Conservation (phyloP, 2,888 invertebrate species). For the Leptinotarsa rubiginosa region DNA sequence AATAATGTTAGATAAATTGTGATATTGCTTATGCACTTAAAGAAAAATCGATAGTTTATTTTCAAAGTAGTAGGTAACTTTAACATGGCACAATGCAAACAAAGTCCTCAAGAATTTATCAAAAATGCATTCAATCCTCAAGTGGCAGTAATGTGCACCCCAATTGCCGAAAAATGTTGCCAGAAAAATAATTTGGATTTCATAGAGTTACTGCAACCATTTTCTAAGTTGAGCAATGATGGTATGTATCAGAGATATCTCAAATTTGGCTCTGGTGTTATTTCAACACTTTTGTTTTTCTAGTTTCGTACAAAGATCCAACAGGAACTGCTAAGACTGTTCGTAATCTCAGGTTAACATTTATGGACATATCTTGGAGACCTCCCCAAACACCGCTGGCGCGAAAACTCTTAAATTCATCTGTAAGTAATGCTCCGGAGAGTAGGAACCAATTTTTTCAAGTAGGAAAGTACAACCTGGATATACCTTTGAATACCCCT, state of each 20-base stretch:
- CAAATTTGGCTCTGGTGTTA: constrained; percentile 2
- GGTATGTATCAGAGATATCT: constrained; percentile 66
- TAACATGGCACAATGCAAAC: constrained; percentile 73
- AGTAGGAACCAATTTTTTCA: constrained; percentile 53
- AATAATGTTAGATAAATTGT: constrained; percentile 23
- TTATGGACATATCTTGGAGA: constrained; percentile 84
- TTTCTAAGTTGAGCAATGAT: constrained; percentile 81
- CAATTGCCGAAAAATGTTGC: constrained; percentile 85
- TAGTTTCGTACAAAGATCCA: constrained; percentile 88
- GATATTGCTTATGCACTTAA: neutral
- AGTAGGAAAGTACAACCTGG: constrained; percentile 70
- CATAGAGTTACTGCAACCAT: constrained; percentile 91
- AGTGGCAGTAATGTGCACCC: constrained; percentile 86
- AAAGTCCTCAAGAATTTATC: constrained; percentile 86
- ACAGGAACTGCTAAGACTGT: constrained; percentile 79
- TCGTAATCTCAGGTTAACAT: constrained; percentile 81
- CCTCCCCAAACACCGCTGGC: constrained; percentile 86
- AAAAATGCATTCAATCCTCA: constrained; percentile 91
- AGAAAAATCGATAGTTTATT: neutral
- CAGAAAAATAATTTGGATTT: constrained; percentile 92
- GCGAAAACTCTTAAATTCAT: constrained; percentile 80
- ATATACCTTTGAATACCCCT: constrained; percentile 82
- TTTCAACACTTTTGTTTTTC: constrained; percentile 23
- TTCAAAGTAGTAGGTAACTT: constrained; percentile 3
- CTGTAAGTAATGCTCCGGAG: constrained; percentile 61